Conservation (phyloP, 1,140 invertebrate species). For the Oppia nitens region DNA sequence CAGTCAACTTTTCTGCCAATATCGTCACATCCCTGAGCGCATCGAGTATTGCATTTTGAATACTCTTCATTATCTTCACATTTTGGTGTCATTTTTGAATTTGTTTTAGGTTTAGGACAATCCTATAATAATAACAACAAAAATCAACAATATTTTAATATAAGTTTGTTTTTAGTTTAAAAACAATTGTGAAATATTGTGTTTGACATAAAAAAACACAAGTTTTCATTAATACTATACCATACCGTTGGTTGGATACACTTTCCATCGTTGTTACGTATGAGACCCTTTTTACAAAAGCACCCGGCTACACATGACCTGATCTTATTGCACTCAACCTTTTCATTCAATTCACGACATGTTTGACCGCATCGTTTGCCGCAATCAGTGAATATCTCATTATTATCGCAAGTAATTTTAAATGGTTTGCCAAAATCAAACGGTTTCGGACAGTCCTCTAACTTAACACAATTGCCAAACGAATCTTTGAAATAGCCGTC, state of each 20-base stretch:
- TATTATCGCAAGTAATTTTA: neutral
- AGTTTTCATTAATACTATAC: too few relatives aligned
- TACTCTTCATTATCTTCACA: constrained; percentile 9
- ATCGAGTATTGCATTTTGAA: constrained; percentile 6
- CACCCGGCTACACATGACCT: neutral
- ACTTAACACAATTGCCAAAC: neutral
- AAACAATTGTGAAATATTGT: too few relatives aligned
- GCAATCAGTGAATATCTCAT: neutral
- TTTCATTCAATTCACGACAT: neutral
- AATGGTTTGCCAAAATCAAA: too few relatives aligned
- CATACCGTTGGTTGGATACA: too few relatives aligned
- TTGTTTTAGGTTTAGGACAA: neutral
- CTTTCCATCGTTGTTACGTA: constrained; percentile 1
- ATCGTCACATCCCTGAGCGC: neutral
- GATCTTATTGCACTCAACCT: neutral
- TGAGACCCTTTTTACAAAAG: neutral
- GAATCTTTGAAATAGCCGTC: constrained; percentile 8
- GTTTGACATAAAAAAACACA: too few relatives aligned
- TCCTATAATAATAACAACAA: too few relatives aligned
- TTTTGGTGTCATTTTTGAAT: neutral
- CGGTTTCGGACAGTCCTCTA: neutral
- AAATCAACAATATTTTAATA: too few relatives aligned
- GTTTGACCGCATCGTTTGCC: neutral
- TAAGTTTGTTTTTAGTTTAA: too few relatives aligned
- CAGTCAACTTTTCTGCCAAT: neutral